Evolutionary conservation across 2,797 vertebrate species (phyloP).

Genomic region (Manis crassicaudata): DNA sequence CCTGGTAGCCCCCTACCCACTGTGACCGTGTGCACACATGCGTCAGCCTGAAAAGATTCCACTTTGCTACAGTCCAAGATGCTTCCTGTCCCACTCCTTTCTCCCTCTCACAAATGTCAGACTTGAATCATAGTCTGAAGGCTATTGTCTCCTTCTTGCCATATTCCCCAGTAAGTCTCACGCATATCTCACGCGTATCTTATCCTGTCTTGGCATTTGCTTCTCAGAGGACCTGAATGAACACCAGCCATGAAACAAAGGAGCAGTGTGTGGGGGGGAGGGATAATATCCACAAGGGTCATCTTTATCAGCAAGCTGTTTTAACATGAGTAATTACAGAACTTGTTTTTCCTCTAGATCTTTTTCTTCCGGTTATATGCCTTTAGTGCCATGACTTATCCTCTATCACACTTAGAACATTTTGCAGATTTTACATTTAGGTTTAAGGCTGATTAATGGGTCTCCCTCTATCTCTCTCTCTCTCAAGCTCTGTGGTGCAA

Average conservation of each 20-base stretch:
- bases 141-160: not conserved
- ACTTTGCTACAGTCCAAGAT: not conserved
- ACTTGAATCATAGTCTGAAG: not conserved
- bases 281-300: not conserved
- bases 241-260: not conserved
- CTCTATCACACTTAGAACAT: not conserved
- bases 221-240: not conserved
- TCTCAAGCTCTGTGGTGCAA: not conserved
- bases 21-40: not conserved
- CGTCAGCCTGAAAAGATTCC: not conserved
- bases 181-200: not conserved
- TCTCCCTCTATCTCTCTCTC: not conserved
- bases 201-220: not conserved
- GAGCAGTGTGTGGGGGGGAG: not conserved
- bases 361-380: not conserved
- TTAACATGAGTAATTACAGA: not conserved
- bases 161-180: not conserved
- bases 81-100: not conserved
- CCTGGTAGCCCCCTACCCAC: not conserved
- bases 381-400: not conserved
- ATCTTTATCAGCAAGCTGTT: not conserved
- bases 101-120: not conserved
- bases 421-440: not conserved
- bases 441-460: not conserved
- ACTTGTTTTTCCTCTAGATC: not conserved